Evolutionary conservation across 2,888 invertebrate genomes (phyloP).

Genomic region (Orchesella flavescens): DNA sequence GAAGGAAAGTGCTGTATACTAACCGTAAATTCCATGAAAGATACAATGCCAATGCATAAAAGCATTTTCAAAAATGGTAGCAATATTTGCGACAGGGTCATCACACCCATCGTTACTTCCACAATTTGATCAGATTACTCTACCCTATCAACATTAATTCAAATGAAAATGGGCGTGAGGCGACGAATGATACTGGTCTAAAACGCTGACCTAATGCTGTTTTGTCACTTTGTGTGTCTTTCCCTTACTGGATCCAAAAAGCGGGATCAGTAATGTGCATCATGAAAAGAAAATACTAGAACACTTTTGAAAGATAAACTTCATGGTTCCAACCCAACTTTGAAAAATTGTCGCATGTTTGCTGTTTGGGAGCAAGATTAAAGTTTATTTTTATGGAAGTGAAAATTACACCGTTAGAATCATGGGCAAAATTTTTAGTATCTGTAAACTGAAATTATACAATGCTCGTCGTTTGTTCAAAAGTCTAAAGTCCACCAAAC

Average conservation of each 20-base stretch:
- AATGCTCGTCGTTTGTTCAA: too few relatives aligned
- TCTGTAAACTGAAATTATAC: too few relatives aligned
- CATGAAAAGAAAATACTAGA: background rate
- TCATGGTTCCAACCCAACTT: too few relatives aligned
- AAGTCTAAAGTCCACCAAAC: too few relatives aligned
- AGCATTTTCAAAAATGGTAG: background rate
- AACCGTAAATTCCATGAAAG: too few relatives aligned
- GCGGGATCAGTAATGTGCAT: slow-evolving; percentile 33
- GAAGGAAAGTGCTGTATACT: background rate
- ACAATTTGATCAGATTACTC: slow-evolving; percentile 51
- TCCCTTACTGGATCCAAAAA: slow-evolving; percentile 29
- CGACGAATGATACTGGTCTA: slow-evolving; percentile 12
- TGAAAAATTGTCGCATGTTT: too few relatives aligned
- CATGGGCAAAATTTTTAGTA: too few relatives aligned
- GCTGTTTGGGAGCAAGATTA: too few relatives aligned
- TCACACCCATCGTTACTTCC: slow-evolving; percentile 32
- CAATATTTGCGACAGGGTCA: slow-evolving; percentile 13
- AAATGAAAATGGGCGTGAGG: slow-evolving; percentile 33
- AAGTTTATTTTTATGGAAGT: too few relatives aligned
- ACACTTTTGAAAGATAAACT: too few relatives aligned
- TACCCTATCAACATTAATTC: slow-evolving; percentile 40
- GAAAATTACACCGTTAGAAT: too few relatives aligned
- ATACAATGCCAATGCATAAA: too few relatives aligned
- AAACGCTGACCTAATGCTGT: slow-evolving; percentile 24
- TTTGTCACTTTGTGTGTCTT: slow-evolving; percentile 1